Evolutionary conservation across 2,888 invertebrate species (phyloP), one percentile per base, ranked within the genome.

Genomic region (Dermolepida albohirtum): DNA sequence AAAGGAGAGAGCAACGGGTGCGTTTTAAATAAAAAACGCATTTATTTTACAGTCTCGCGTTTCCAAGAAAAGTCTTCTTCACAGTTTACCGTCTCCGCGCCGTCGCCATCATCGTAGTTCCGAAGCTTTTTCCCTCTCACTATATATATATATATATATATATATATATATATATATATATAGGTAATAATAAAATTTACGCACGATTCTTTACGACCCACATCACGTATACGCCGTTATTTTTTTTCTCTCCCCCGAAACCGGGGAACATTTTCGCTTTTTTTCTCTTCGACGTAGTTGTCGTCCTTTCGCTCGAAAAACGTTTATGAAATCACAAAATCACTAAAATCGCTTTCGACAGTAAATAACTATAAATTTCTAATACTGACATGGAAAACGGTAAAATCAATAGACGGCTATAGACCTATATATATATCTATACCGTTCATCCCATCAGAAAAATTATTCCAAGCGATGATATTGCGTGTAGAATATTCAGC

Each of bases 311-410:
- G 29, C 44, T 41, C 41, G 55, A 47, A 12, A 27, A 54, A 64
- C 64, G 64, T 52, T 64, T 64, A 64, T 64, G 64, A 64, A 64
- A 64, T 64, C 64, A 64, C 51, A 52, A 64, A 64, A 52, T 64
- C 64, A 52, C 52, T 52, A 43, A 52, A 64, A 64, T 64, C 64
- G 27, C 43, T 59, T 29, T 52, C 64, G 51, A 29, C 51, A 44
- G 64, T 64, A 64, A 64, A 64, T 64, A 64, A 52, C 64, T 52
- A 64, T 64, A 64, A 64, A 64, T 64, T 64, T 64, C 59, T 59
- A 44, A 59, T 44, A 59, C 59, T 59, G 59, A 59, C 59, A 44
- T 44, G 59, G 44, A 59, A 59, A 6, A 10, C 59, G 27, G 44
- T 44, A 59, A 59, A 59, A 59, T 59, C 59, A 59, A 59, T 59